Percentiles rank a stretch among this genome's conserved stretches.
Conservation (phyloP, 1,140 invertebrate genomes). For the Homalodisca vitripennis region DNA sequence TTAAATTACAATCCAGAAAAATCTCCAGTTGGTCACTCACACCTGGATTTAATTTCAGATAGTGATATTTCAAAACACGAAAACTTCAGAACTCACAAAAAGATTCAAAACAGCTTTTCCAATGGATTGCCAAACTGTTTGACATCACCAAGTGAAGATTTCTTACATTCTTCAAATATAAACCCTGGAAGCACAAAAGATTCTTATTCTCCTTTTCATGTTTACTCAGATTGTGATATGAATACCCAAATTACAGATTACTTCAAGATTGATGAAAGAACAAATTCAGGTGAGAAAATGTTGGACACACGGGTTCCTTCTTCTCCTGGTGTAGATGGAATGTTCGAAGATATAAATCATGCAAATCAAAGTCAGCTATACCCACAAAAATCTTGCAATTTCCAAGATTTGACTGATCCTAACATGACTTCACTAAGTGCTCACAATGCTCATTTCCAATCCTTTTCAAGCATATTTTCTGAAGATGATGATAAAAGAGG, state of each 20-base stretch:
- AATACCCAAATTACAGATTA: background rate
- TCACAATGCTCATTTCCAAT: slow-evolving; percentile 8
- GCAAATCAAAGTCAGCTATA: background rate
- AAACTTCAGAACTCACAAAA: slow-evolving; percentile 26
- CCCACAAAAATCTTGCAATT: background rate
- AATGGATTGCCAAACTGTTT: background rate
- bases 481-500: background rate
- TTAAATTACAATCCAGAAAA: background rate
- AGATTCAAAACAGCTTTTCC: slow-evolving; percentile 13
- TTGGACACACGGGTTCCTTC: slow-evolving; percentile 3
- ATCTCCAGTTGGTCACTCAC: background rate
- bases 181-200: background rate
- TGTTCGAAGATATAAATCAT: slow-evolving; percentile 26
- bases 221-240: slow-evolving; percentile 24
- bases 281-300: background rate
- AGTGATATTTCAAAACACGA: slow-evolving; percentile 14
- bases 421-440: background rate
- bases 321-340: slow-evolving; percentile 18
- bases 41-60: background rate
- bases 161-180: background rate
- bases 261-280: slow-evolving; percentile 14
- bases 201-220: slow-evolving; percentile 16
- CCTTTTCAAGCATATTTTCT: slow-evolving; percentile 16
- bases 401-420: background rate
- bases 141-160: background rate